Conservation (phyloP, 2,888 invertebrate species). For the Aelia acuminata region DNA sequence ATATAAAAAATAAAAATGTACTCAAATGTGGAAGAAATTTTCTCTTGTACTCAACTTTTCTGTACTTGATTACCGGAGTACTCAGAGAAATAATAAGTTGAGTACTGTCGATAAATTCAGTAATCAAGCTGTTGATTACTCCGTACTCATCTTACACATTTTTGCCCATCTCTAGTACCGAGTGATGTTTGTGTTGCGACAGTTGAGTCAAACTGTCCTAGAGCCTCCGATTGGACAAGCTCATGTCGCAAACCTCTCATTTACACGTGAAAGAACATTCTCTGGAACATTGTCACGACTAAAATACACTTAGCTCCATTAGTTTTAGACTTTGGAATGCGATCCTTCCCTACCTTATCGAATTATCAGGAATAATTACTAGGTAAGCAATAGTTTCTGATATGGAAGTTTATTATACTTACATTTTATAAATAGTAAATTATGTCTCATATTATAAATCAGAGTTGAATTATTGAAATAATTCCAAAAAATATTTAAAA, state of each 20-base stretch:
- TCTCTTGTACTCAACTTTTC: too few relatives aligned
- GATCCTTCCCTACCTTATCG: not conserved
- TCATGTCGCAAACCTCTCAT: slow-evolving; percentile 23
- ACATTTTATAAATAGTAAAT: not conserved
- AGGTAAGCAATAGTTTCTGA: not conserved
- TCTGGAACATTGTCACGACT: not conserved
- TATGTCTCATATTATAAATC: too few relatives aligned
- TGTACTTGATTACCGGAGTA: too few relatives aligned
- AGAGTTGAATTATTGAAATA: too few relatives aligned
- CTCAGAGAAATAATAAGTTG: too few relatives aligned
- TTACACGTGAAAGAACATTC: slow-evolving; percentile 24
- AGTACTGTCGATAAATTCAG: too few relatives aligned
- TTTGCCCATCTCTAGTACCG: too few relatives aligned
- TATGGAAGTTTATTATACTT: not conserved
- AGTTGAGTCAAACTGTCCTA: not conserved
- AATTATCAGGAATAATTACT: not conserved
- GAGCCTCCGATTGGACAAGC: slow-evolving; percentile 20
- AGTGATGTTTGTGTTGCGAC: not conserved
- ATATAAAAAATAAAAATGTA: too few relatives aligned
- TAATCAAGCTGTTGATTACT: too few relatives aligned
- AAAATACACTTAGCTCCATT: not conserved
- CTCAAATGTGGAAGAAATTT: too few relatives aligned
- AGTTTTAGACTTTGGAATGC: not conserved
- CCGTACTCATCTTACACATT: too few relatives aligned
- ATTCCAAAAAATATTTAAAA: too few relatives aligned